phyloP scores from a whole-genome alignment of 1,140 invertebrate species.

The Bombus pyrosoma region DNA sequence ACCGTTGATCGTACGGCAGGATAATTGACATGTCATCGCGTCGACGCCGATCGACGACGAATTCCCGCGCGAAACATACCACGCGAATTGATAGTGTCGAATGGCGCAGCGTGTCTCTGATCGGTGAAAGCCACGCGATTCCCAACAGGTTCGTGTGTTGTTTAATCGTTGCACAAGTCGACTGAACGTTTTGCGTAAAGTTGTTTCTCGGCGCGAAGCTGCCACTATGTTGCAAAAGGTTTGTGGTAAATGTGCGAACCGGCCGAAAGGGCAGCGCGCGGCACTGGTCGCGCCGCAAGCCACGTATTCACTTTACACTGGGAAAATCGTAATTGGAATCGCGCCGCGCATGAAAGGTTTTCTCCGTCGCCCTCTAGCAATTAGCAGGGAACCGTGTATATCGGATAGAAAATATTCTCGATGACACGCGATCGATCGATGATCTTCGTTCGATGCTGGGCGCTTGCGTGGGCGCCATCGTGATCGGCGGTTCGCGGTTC shows the following conservation, averaged over 20 bases:
- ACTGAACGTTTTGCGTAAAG: slow-evolving; percentile 31
- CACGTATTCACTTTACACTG: slow-evolving; percentile 49
- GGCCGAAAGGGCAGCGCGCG: slow-evolving; percentile 51
- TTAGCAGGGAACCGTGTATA: slow-evolving; percentile 24
- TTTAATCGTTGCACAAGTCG: slow-evolving; percentile 40
- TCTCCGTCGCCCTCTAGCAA: slow-evolving; percentile 25
- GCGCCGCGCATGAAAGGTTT: slow-evolving; percentile 24
- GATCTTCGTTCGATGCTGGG: not conserved
- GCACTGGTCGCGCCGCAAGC: slow-evolving; percentile 41
- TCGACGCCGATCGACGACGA: slow-evolving; percentile 33
- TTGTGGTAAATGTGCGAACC: slow-evolving; percentile 11
- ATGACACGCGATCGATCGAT: slow-evolving; percentile 32
- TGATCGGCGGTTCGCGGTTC: not conserved
- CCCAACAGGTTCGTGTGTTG: not conserved
- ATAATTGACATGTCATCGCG: slow-evolving; percentile 60
- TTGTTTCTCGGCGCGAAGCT: not conserved
- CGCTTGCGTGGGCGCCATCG: not conserved
- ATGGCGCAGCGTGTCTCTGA: not conserved
- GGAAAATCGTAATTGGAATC: slow-evolving; percentile 53
- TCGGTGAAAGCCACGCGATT: not conserved
- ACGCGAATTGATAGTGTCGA: slow-evolving; percentile 53
- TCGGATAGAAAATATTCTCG: slow-evolving; percentile 18
- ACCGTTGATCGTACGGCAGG: not conserved
- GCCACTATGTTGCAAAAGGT: slow-evolving; percentile 46
- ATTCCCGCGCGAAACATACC: not conserved